These are phyloP conservation scores for Amiota minor DNA, from an alignment of 2,888 invertebrate genomes.

Conservation along the genomic window DNA sequence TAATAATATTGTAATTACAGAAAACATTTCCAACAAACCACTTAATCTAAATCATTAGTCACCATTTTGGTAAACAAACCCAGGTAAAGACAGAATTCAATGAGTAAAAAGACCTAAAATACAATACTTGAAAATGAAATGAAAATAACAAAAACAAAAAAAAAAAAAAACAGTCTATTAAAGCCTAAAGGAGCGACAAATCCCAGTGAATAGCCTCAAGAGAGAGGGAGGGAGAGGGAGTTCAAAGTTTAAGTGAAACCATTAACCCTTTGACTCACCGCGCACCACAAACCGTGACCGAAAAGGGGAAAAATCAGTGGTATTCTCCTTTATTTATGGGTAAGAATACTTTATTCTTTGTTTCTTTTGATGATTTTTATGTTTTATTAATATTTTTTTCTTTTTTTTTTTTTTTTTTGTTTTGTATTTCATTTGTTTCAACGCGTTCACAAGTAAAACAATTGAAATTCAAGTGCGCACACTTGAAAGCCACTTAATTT, in stretches of 20 bases:
- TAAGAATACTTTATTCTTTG: conserved; percentile 30
- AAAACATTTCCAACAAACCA: conserved; percentile 45
- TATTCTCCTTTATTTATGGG: conserved; percentile 45
- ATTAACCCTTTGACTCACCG: conserved; percentile 10
- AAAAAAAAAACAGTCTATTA: neutral
- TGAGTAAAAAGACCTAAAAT: neutral
- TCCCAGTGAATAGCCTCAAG: too few species aligned
- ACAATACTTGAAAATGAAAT: neutral
- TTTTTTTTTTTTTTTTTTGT: conserved; percentile 7
- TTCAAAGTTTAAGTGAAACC: conserved; percentile 1
- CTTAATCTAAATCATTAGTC: conserved; percentile 64
- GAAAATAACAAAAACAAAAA: neutral
- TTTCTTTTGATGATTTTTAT: conserved; percentile 24
- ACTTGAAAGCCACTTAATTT: conserved; percentile 63
- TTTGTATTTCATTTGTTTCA: conserved; percentile 4
- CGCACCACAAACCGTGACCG: neutral
- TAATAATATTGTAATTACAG: neutral
- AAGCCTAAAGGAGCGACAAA: neutral
- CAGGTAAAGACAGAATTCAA: neutral
- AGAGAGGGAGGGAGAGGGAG: too few species aligned
- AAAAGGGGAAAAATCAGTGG: conserved; percentile 40
- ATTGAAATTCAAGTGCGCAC: conserved; percentile 66
- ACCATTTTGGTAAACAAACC: conserved; percentile 41
- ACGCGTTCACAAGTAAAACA: conserved; percentile 38
- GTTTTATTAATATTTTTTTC: neutral